Conservation (phyloP, 2,797 vertebrate genomes). For the Sibirionetta formosa region DNA sequence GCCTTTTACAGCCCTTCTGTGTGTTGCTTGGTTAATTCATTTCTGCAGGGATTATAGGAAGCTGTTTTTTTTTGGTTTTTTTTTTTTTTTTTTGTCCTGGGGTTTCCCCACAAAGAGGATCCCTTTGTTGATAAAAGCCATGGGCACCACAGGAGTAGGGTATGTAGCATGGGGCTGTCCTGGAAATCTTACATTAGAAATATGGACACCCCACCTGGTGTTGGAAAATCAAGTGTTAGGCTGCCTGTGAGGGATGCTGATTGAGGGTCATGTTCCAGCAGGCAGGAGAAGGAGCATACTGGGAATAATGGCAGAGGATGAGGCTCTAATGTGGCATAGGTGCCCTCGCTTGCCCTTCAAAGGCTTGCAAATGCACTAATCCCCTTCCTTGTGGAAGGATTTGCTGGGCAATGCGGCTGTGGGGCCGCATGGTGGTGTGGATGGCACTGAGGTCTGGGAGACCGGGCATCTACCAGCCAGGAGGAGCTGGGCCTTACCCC, state of each 20-base stretch:
- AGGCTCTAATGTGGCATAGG: neutral
- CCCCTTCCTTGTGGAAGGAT: neutral
- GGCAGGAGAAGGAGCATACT: neutral
- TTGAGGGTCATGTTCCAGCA: neutral
- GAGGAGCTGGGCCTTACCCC: neutral
- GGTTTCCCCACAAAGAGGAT: neutral
- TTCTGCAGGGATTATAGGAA: neutral
- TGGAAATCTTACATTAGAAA: neutral
- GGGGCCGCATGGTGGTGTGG: neutral
- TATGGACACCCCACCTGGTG: fast-evolving
- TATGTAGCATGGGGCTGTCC: neutral
- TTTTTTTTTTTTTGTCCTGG: neutral
- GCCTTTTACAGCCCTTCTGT: fast-evolving
- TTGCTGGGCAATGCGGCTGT: neutral
- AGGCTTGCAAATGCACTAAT: neutral
- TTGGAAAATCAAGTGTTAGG: neutral
- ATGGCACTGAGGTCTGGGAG: neutral
- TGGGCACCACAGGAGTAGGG: neutral
- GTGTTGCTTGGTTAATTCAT: neutral
- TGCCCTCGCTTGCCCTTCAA: neutral
- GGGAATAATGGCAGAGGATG: neutral
- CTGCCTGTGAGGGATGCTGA: neutral
- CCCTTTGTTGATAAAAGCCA: neutral
- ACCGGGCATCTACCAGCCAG: neutral
- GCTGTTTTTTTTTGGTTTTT: neutral